A percentile compares a stretch with the other conserved stretches of the same genome.
phyloP scores from a whole-genome alignment of 2,888 invertebrate species.

The Dichetophora obliterata region DNA sequence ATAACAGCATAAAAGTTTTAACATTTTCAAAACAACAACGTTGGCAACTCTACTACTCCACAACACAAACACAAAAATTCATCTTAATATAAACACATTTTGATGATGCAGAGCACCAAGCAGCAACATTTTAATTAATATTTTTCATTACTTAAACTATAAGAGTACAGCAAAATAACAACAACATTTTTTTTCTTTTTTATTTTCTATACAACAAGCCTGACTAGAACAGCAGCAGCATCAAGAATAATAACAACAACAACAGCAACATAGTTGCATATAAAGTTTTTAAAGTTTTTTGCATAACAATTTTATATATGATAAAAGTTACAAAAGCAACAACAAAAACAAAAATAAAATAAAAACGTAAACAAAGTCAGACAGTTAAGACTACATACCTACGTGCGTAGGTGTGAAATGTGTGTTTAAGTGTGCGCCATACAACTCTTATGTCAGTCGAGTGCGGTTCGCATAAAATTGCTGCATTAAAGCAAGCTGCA shows the following conservation, averaged over 20 bases:
- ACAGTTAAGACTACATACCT: neutral
- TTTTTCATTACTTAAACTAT: slow-evolving; percentile 2
- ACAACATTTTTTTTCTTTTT: neutral
- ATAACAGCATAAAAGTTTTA: no score
- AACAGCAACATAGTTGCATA: neutral
- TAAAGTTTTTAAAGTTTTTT: neutral
- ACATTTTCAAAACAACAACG: no score
- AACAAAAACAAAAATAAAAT: neutral
- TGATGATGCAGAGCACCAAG: neutral
- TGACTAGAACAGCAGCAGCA: neutral
- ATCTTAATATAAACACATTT: no score
- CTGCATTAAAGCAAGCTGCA: neutral
- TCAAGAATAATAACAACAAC: neutral
- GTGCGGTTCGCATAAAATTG: neutral
- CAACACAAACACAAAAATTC: no score
- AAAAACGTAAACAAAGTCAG: neutral
- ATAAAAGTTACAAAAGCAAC: slow-evolving; percentile 1
- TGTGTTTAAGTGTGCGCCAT: neutral
- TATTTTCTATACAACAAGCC: neutral
- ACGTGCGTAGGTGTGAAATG: neutral
- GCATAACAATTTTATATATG: slow-evolving; percentile 15
- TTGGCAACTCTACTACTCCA: no score
- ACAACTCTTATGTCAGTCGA: neutral
- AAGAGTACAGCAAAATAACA: neutral
- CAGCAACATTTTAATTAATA: slow-evolving; percentile 10